Base-by-base conservation (phyloP, 2,888 invertebrate species). In the Fissipunctia ypsillon region DNA sequence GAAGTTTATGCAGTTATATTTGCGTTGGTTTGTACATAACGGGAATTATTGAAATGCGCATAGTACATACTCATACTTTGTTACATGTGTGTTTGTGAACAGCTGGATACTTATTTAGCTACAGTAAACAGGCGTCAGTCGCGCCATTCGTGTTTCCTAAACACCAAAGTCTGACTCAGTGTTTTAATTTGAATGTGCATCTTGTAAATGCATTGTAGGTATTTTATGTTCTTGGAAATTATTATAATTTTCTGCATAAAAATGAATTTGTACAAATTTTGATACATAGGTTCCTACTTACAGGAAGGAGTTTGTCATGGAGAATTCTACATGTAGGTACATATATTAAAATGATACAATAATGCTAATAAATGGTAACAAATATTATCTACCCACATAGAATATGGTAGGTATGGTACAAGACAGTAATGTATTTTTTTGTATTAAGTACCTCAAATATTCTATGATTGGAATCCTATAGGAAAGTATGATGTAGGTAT, bases 121-220 rank as follows among this genome's bases (percentile, higher is more conserved):
- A 60, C 60, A 79, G 80, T 86, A 86, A 87, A 86, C 88, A 87
- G 79, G 87, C 84, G 78, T 84, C 76, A 73, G 59, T 73, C 70
- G 65, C 84, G 76, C 85, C 86, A 76, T 85, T 74, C 82, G 67
- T 57, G 35, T 71, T 76, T 73, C 75, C 45, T 83, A 73, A 84
- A 72, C 67, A 74, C 65, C 60, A 60, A 81, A 43, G 48, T 52
- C 74, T 79, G 70, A 80, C 38, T 74, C 66, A 81, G 60, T 69
- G 54, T 56, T 43, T 48, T 64, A 63, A 69, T 59, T 68, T 69
- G 22, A 68, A 69, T 60, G 48, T 45, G 76, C 81, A 66, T 66
- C 45, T n/a, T 38, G 2, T 50, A 16, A 25, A 25, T 63, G 10
- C 63, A 74, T 28, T 74, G 38, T 57, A 41, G 4, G 31, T 48